A percentile compares a stretch with the other conserved stretches of the same genome.
Conservation (phyloP, 1,140 invertebrate species). For the Lepidurus couesii region DNA sequence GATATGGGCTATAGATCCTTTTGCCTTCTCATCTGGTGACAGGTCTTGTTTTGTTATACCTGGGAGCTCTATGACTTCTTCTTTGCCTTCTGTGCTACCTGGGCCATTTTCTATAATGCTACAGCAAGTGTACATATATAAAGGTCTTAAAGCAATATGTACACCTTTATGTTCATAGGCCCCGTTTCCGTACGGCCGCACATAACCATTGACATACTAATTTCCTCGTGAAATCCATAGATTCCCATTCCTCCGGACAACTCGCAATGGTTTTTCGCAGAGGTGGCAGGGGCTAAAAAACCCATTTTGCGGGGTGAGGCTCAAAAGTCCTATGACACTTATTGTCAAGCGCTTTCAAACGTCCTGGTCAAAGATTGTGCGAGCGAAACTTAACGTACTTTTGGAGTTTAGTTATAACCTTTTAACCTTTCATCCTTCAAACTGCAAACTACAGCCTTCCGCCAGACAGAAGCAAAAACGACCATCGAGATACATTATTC, state of each 20-base stretch:
- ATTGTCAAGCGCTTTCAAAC: neutral
- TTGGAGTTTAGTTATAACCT: constrained; percentile 12
- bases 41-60: constrained; percentile 15
- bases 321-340: constrained; percentile 4
- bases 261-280: constrained; percentile 10
- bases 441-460: constrained; percentile 1
- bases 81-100: neutral
- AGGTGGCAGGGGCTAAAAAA: neutral
- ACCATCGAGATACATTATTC: neutral
- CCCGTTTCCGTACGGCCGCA: constrained; percentile 1
- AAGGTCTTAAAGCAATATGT: neutral
- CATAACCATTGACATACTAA: constrained; percentile 16
- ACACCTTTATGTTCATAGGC: constrained; percentile 10
- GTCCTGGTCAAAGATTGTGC: neutral
- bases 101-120: neutral
- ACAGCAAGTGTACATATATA: neutral
- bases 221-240: constrained; percentile 3
- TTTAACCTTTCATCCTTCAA: neutral
- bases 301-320: neutral
- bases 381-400: neutral
- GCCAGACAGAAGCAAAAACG: neutral
- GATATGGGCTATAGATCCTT: constrained; percentile 17
- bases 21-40: constrained; percentile 3
- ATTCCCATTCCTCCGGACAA: neutral
- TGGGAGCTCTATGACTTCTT: neutral